phyloP scores from a whole-genome alignment of 2,797 vertebrate genomes.

The Luscinia megarhynchos region DNA sequence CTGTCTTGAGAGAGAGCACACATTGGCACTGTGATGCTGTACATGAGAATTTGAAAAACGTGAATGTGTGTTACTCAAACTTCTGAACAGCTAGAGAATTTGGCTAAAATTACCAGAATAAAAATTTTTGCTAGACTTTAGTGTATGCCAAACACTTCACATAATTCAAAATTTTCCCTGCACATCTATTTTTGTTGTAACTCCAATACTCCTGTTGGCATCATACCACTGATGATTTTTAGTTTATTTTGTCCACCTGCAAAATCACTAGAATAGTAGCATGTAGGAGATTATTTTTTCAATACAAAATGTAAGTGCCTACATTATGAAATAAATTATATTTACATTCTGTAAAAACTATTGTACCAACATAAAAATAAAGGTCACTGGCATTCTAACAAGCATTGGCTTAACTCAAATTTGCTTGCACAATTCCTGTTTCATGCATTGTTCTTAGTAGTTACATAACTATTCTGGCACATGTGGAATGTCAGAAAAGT shows the following conservation, averaged over 20 bases:
- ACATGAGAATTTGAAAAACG: not conserved
- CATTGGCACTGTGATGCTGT: not conserved
- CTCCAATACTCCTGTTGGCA: not conserved
- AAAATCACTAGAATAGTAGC: not conserved
- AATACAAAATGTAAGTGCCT: not conserved
- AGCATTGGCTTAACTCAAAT: not conserved
- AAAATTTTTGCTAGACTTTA: not conserved
- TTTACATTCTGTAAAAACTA: not conserved
- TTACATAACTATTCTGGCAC: constrained; percentile 4
- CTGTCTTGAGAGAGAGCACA: not conserved
- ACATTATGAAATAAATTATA: not conserved
- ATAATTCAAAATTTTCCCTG: not conserved
- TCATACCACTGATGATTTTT: not conserved
- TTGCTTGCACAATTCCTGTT: not conserved
- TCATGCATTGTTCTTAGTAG: not conserved
- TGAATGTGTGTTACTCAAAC: not conserved
- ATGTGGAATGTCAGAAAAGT: not conserved
- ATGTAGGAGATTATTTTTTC: not conserved
- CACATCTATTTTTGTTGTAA: not conserved
- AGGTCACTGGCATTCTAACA: not conserved
- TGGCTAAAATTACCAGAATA: not conserved
- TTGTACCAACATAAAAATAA: not conserved
- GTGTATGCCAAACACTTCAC: not conserved
- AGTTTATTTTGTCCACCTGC: not conserved
- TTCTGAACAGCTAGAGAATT: not conserved